phyloP scores from a whole-genome alignment of 2,113 vertebrate genomes.

The Nerophis ophidion region DNA sequence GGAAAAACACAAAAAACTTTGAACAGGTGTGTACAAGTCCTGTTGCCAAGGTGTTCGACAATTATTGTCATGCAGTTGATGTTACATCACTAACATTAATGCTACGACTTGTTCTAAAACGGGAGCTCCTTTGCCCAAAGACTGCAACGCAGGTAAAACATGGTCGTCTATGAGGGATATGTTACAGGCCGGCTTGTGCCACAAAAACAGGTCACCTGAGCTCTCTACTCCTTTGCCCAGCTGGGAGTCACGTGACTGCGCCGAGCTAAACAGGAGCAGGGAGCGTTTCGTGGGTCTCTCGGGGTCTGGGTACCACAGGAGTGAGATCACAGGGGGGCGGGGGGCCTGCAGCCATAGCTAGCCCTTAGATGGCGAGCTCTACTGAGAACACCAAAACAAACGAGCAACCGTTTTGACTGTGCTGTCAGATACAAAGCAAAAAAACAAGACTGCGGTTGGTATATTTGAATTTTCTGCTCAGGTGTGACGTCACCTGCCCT shows the following conservation, averaged over 20 bases:
- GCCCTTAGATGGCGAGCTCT: constrained; percentile 21
- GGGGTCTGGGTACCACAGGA: constrained; percentile 42
- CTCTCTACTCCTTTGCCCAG: constrained; percentile 47
- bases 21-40: constrained; percentile 36
- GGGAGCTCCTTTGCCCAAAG: background rate
- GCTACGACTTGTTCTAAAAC: constrained; percentile 17
- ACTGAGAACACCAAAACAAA: constrained; percentile 18
- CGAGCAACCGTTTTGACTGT: constrained; percentile 16
- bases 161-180: constrained; percentile 36
- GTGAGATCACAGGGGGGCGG: constrained; percentile 37
- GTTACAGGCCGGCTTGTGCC: constrained; percentile 53
- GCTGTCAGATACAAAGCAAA: background rate
- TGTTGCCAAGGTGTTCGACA: constrained; percentile 34
- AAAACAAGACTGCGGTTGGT: too few relatives aligned
- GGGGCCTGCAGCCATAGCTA: constrained; percentile 11
- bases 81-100: constrained; percentile 47
- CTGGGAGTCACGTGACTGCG: constrained; percentile 51
- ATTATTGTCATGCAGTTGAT: constrained; percentile 45
- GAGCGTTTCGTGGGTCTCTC: constrained; percentile 40
- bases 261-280: constrained; percentile 28
- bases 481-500: too few relatives aligned
- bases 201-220: constrained; percentile 70
- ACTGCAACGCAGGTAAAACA: background rate
- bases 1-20: constrained; percentile 27
- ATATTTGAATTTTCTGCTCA: too few relatives aligned